phyloP scores from a whole-genome alignment of 2,888 invertebrate genomes.

The Tuberolachnus salignus region DNA sequence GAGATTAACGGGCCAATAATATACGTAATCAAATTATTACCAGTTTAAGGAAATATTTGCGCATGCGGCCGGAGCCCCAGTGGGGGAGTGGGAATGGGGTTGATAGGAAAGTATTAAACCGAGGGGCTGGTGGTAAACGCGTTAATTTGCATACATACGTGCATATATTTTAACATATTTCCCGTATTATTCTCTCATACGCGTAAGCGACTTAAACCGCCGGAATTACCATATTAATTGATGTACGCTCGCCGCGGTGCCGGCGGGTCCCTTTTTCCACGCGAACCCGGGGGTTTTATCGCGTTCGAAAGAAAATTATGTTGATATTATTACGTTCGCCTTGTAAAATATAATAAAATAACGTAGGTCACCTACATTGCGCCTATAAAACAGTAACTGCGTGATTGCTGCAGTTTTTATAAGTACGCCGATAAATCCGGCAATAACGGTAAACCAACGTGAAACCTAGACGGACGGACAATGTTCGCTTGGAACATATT shows the following conservation, averaged over 20 bases:
- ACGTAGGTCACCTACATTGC: no score
- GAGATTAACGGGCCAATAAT: no score
- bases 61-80: no score
- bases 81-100: no score
- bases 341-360: no score
- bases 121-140: background rate
- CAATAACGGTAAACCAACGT: no score
- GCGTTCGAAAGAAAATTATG: background rate
- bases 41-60: no score
- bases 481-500: no score
- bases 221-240: conserved; percentile 22
- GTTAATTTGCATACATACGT: conserved; percentile 16
- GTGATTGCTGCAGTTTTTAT: no score
- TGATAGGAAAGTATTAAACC: background rate
- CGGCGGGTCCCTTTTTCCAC: background rate
- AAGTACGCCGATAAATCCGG: no score
- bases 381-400: no score
- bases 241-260: background rate
- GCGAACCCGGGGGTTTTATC: background rate
- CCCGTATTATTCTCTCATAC: background rate
- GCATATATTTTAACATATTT: conserved; percentile 1
- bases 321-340: background rate
- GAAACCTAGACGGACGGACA: no score
- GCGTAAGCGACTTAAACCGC: background rate
- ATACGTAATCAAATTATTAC: background rate